Percentiles rank a stretch among this genome's conserved stretches.
These are phyloP conservation scores for Lordiphosa andalusiaca DNA, from an alignment of 2,888 invertebrate genomes.

Conservation along the genomic window DNA sequence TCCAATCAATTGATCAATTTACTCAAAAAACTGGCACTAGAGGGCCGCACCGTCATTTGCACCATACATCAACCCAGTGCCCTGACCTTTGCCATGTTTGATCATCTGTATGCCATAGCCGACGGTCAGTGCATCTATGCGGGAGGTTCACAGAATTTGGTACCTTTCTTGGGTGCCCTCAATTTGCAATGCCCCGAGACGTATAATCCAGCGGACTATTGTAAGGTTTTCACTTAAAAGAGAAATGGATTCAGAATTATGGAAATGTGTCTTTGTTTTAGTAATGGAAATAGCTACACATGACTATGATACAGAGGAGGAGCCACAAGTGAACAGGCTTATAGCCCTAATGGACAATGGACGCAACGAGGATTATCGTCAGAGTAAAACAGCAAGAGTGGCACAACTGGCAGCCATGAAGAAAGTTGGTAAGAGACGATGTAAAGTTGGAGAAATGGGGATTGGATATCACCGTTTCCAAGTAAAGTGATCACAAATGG, in stretches of 20 bases:
- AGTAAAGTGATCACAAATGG: no score
- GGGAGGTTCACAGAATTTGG: constrained; percentile 87
- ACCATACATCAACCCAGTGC: constrained; percentile 96
- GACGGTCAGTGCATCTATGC: constrained; percentile 90
- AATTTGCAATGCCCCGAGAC: constrained; percentile 90
- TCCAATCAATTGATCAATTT: constrained; percentile 91
- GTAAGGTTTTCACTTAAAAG: constrained; percentile 82
- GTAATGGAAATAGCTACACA: constrained; percentile 91
- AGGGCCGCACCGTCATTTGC: constrained; percentile 92
- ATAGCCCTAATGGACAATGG: constrained; percentile 85
- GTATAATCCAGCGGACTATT: constrained; percentile 94
- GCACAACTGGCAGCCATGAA: constrained; percentile 78
- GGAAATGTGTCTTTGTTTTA: constrained; percentile 66
- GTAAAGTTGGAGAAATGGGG: no score
- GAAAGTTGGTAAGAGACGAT: constrained; percentile 78
- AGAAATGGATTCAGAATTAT: background rate
- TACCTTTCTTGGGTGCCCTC: constrained; percentile 88
- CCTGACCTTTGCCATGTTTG: constrained; percentile 91
- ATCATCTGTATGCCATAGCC: constrained; percentile 91
- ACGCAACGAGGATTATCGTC: constrained; percentile 82
- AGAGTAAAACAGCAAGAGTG: constrained; percentile 74
- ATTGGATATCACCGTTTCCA: no score
- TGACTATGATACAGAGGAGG: constrained; percentile 85
- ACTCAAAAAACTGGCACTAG: constrained; percentile 89
- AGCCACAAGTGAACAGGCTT: constrained; percentile 79